Evolutionary conservation across 2,113 vertebrate genomes (phyloP).

Genomic region (Sialia sialis): DNA sequence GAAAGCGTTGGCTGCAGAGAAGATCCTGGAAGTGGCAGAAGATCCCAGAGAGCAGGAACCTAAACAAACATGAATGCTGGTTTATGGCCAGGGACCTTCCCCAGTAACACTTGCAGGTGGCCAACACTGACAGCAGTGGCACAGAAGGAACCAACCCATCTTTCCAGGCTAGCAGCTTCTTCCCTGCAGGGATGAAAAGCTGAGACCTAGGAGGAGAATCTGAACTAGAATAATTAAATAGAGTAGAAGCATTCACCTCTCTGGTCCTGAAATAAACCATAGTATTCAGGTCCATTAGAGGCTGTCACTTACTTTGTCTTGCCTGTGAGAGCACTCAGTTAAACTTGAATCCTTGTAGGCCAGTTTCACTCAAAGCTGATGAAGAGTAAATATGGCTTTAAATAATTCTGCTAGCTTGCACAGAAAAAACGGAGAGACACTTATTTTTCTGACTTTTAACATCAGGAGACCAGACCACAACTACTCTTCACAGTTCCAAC

Average conservation of each 20-base stretch:
- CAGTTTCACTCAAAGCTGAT: not conserved
- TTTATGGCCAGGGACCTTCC: not conserved
- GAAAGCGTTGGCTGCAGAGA: not conserved
- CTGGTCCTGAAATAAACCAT: not conserved
- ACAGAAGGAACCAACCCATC: not conserved
- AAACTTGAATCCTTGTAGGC: not conserved
- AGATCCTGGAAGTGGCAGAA: not conserved
- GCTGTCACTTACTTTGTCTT: not conserved
- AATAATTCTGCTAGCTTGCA: not conserved
- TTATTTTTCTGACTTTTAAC: not conserved
- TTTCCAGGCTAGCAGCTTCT: not conserved
- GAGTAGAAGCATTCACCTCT: not conserved
- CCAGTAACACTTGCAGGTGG: not conserved
- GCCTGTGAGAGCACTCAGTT: not conserved
- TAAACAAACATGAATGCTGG: not conserved
- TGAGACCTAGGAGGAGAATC: not conserved
- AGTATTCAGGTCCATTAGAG: not conserved
- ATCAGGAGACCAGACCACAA: not conserved
- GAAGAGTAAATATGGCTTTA: not conserved
- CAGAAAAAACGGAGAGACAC: not conserved
- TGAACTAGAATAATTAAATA: accelerated
- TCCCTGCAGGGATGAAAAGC: not conserved
- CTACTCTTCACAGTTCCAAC: not conserved
- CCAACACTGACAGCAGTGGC: not conserved
- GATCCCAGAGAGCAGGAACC: not conserved